These are phyloP conservation scores for Muscicapa comitata DNA, from an alignment of 2,797 vertebrate genomes.

Conservation along the genomic window DNA sequence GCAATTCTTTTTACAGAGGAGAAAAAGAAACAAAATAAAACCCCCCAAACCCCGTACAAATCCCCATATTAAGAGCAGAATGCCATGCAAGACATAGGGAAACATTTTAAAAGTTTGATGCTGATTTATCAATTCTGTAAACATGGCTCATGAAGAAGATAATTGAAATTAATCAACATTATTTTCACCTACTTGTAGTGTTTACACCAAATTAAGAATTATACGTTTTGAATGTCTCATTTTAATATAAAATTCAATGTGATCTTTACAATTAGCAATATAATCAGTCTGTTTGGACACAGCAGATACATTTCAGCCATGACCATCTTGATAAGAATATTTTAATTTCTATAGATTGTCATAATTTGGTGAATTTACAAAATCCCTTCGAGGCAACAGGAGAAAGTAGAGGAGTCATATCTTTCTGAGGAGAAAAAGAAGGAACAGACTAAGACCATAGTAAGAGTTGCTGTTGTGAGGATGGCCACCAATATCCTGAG, in stretches of 20 bases:
- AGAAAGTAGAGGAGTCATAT: neutral
- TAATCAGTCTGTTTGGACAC: neutral
- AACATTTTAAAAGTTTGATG: neutral
- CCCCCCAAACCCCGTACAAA: accelerated
- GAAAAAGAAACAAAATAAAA: neutral
- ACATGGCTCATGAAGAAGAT: accelerated
- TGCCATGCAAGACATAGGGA: neutral
- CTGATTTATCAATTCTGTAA: neutral
- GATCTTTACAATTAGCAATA: neutral
- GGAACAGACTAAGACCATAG: neutral
- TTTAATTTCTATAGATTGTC: neutral
- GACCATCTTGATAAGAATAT: neutral
- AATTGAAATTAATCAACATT: neutral
- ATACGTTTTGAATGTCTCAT: neutral
- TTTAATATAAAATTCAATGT: neutral
- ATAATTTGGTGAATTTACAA: accelerated
- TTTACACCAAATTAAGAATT: neutral
- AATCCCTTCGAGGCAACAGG: neutral
- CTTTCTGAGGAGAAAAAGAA: neutral
- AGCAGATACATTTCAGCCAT: neutral
- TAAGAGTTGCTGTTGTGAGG: neutral
- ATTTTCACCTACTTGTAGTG: neutral
- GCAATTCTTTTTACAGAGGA: neutral
- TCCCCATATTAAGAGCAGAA: neutral
- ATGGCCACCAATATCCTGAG: neutral